Percentiles rank a stretch among this genome's conserved stretches.
phyloP scores from a whole-genome alignment of 2,113 vertebrate species.

The Hirundichthys speculiger region DNA sequence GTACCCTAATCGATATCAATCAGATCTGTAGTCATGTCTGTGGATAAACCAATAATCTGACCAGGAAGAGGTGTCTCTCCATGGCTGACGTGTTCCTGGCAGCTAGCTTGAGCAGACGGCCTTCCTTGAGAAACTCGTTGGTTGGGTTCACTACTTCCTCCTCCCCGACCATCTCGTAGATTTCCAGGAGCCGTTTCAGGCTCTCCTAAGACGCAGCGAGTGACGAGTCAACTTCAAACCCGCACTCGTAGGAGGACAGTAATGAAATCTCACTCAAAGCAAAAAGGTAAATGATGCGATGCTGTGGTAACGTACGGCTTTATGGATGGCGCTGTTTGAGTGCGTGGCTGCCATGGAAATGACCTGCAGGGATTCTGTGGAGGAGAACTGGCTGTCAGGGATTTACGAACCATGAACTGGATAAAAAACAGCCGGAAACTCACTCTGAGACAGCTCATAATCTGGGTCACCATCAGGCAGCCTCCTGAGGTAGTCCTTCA shows the following conservation, averaged over 20 bases:
- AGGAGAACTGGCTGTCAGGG: neutral
- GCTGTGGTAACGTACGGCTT: slow-evolving; percentile 83
- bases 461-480: slow-evolving; percentile 81
- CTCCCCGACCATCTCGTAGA: slow-evolving; percentile 94
- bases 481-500: slow-evolving; percentile 88
- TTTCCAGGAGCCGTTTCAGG: slow-evolving; percentile 90
- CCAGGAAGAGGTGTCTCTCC: slow-evolving; percentile 92
- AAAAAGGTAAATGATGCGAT: neutral
- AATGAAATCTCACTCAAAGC: neutral
- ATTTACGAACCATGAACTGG: too few relatives aligned
- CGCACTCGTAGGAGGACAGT: too few relatives aligned
- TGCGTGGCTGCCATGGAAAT: slow-evolving; percentile 94
- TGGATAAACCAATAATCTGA: slow-evolving; percentile 61
- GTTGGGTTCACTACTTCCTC: slow-evolving; percentile 93
- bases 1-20: too few relatives aligned
- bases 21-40: neutral
- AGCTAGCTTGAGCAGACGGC: slow-evolving; percentile 92
- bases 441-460: slow-evolving; percentile 81
- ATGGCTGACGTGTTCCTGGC: slow-evolving; percentile 92
- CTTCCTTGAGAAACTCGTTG: slow-evolving; percentile 92
- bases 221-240: too few relatives aligned
- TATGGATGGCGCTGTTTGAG: slow-evolving; percentile 92
- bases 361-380: slow-evolving; percentile 89
- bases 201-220: slow-evolving; percentile 89
- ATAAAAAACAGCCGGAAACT: slow-evolving; percentile 34